These are phyloP conservation scores for Petrocephalus zakoni DNA, from an alignment of 2,113 vertebrate genomes.

Conservation along the genomic window DNA sequence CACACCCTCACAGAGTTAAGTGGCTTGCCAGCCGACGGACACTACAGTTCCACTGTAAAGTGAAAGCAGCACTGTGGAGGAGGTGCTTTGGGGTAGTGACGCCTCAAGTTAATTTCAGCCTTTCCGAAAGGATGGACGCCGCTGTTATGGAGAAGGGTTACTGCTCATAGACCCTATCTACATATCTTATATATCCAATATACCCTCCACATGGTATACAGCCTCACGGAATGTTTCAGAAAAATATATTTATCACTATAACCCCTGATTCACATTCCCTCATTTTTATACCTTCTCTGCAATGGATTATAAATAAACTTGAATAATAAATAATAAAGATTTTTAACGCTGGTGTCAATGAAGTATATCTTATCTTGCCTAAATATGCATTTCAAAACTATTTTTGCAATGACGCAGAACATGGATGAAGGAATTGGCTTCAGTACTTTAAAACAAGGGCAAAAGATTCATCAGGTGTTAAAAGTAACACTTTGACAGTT, in stretches of 20 bases:
- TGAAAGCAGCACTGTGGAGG: neutral
- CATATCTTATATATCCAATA: no score
- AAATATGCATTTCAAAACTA: neutral
- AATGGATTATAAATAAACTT: neutral
- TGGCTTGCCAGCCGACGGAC: neutral
- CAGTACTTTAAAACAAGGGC: neutral
- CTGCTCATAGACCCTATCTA: neutral
- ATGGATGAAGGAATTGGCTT: neutral
- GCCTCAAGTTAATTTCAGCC: neutral
- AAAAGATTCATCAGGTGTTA: neutral
- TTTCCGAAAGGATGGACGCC: neutral
- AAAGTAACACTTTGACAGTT: neutral
- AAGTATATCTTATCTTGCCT: neutral
- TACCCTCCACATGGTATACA: neutral
- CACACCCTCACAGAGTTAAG: neutral
- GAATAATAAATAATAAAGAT: neutral
- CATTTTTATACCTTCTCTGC: neutral
- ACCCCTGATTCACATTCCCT: neutral
- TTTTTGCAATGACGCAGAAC: neutral
- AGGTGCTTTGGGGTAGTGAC: neutral
- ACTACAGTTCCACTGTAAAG: neutral
- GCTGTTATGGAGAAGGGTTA: neutral
- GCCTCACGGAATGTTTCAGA: neutral
- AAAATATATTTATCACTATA: neutral
- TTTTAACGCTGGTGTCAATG: neutral